Base-by-base conservation (phyloP, 1,140 invertebrate species). In the Drosophila orosa region DNA sequence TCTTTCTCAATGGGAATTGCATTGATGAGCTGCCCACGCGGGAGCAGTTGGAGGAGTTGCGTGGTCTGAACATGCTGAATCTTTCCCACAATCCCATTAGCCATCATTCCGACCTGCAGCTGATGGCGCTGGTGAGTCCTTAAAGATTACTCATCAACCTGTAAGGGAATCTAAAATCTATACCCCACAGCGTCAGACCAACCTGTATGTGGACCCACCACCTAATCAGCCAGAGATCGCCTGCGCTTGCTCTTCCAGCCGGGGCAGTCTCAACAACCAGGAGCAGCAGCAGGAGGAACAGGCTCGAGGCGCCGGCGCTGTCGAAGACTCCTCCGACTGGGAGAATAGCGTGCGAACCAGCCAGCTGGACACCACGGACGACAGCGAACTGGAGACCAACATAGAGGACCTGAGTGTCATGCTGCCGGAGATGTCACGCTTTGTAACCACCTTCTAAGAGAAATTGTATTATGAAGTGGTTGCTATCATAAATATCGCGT, bases 261-360 rank as follows among this genome's bases (percentile, higher is more conserved):
- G 44, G 22, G 27, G 45, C 2, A 78, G 40, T 15, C 13, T 52
- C 1, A 55, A 67, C 8, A 24, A 13, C 12, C 44, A 50, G 10
- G 65, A 72, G 5, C 37, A 69, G 5, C 37, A 69, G 22, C 35
- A 44, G 27, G 45, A 76, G 33, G 50, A 15, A 0, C 60, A 66
- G 60, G 65, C n/a, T 0, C 12, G 40, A 50, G 37, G 48, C 3
- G 7, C 35, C 2, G 17, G 33, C 1, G 7, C 35, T 1, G 17
- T 27, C 1, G 12, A 62, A 3, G 55, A 65, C 9, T 92, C 91
- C 3, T 93, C 93, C 29, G 94, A 94, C 65, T 94, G 94, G 94
- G 94, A 93, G 68, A 93, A 94, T 67, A 94, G 94, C 63, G 92
- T 94, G 5, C 93, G 93, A 48, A 94, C 93, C 60, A 94, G 94